Base-by-base conservation (phyloP, 2,888 invertebrate species). In the Callimorpha dominula region DNA sequence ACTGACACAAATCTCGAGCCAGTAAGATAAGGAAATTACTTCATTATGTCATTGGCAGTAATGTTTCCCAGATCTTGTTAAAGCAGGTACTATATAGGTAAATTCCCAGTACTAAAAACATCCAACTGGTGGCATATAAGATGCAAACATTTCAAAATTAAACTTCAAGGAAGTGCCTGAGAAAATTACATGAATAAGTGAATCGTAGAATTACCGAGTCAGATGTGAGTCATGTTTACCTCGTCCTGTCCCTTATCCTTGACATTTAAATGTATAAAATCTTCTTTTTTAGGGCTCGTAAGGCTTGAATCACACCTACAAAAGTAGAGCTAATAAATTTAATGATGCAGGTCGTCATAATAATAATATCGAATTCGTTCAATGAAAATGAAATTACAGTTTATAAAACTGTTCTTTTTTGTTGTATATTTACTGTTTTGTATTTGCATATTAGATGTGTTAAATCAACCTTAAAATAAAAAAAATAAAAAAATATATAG, bases 171-270 rank as follows among this genome's bases (percentile, higher is more conserved):
- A 83, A 81, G 72, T 75, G 65, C 20, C 71, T 14, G 66, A 75
- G 69, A 46, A 82, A 85, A 79, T 68, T 49, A 66, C 74, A 17
- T n/a, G 42, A 50, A 42, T 66, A 75, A 72, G 43, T 73, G 69
- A 42, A 78, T 68, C 49, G 70, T 71, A 77, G 69, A 77, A 79
- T 76, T 68, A 46, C 65, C 79, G 79, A 81, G 54, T 76, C 76
- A 77, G 0, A 9, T 46, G 63, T 85, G 85, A 81, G 11, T 81
- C 85, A 83, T 57, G 63, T 74, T 79, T 75, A 76, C 70, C 4
- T 65, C 63, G 67, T 50, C 31, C 73, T 69, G 74, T 82, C 74
- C 74, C 62, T 71, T 73, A 68, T 65, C 81, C 77, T 83, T 85
- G 81, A 74, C 78, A 81, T 83, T 83, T 79, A 52, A 65, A 31